Conservation (phyloP, 2,888 invertebrate species). For the Catocala nupta region DNA sequence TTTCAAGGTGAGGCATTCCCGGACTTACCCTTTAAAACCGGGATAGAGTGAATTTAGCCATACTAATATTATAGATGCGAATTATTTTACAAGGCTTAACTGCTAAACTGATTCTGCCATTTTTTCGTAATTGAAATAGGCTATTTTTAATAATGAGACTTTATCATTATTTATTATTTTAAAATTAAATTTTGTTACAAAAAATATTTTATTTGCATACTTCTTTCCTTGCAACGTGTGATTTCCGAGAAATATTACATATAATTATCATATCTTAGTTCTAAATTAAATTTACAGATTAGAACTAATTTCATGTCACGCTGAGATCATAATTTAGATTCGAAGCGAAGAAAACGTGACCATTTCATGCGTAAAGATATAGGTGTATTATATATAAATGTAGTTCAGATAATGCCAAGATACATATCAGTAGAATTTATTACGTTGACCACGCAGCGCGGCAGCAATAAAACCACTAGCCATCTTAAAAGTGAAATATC, state of each 20-base stretch:
- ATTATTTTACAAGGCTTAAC: too few relatives aligned
- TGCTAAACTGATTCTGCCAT: too few relatives aligned
- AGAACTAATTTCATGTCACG: neutral
- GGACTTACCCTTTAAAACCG: neutral
- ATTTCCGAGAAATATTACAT: too few relatives aligned
- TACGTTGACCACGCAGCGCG: neutral
- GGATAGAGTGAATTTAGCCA: neutral
- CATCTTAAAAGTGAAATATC: slow-evolving; percentile 10
- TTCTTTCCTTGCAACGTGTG: too few relatives aligned
- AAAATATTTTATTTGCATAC: too few relatives aligned
- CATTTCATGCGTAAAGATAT: slow-evolving; percentile 1
- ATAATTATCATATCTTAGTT: neutral
- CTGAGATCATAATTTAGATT: slow-evolving; percentile 3
- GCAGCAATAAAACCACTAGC: slow-evolving; percentile 1
- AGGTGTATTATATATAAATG: neutral
- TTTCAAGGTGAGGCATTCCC: slow-evolving; percentile 12
- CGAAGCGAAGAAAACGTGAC: slow-evolving; percentile 1
- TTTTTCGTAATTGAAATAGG: too few relatives aligned
- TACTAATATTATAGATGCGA: too few relatives aligned
- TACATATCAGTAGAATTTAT: slow-evolving; percentile 6
- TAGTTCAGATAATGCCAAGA: slow-evolving; percentile 2
- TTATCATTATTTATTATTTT: too few relatives aligned
- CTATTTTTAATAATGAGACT: too few relatives aligned
- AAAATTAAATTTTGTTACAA: too few relatives aligned
- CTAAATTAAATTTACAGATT: neutral